A percentile compares a stretch with the other conserved stretches of the same genome.
Evolutionary conservation across 2,797 vertebrate genomes (phyloP).

Genomic region (Lindbergichthys nudifrons): DNA sequence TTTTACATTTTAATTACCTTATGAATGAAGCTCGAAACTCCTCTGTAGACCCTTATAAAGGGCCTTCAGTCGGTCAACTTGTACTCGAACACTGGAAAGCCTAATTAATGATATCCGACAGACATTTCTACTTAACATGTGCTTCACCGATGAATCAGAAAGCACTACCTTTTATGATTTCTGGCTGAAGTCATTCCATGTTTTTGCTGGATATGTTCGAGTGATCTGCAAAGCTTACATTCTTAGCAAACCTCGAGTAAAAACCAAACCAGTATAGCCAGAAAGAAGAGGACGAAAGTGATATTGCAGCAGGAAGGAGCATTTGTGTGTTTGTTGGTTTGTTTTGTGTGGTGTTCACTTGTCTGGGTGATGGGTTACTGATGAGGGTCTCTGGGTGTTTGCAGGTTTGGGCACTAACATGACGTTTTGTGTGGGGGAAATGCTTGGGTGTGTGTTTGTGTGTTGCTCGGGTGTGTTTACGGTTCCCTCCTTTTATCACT

Average conservation of each 20-base stretch:
- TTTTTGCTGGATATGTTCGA: constrained; percentile 8
- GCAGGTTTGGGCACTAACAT: constrained; percentile 68
- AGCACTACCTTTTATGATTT: constrained; percentile 1
- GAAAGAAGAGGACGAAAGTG: background rate
- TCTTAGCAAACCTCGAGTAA: too few species aligned
- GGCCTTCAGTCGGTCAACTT: background rate
- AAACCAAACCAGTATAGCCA: background rate
- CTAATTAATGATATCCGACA: background rate
- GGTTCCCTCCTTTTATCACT: constrained; percentile 24
- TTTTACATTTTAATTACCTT: too few species aligned
- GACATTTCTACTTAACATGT: background rate
- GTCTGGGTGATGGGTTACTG: constrained; percentile 68
- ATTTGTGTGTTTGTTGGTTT: constrained; percentile 2
- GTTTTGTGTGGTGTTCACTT: constrained; percentile 46
- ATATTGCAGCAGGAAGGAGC: background rate
- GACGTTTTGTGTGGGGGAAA: constrained; percentile 47
- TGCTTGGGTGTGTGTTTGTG: constrained; percentile 60
- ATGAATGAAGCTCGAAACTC: too few species aligned
- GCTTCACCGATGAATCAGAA: background rate
- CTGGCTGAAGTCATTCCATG: constrained; percentile 7
- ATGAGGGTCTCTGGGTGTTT: constrained; percentile 48
- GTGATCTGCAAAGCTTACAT: background rate
- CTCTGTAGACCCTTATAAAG: too few species aligned
- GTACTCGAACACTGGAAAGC: background rate
- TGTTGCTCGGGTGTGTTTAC: constrained; percentile 16